A percentile compares a stretch with the other conserved stretches of the same genome.
Conservation (phyloP, 2,797 vertebrate species). For the Melanitta fusca region DNA sequence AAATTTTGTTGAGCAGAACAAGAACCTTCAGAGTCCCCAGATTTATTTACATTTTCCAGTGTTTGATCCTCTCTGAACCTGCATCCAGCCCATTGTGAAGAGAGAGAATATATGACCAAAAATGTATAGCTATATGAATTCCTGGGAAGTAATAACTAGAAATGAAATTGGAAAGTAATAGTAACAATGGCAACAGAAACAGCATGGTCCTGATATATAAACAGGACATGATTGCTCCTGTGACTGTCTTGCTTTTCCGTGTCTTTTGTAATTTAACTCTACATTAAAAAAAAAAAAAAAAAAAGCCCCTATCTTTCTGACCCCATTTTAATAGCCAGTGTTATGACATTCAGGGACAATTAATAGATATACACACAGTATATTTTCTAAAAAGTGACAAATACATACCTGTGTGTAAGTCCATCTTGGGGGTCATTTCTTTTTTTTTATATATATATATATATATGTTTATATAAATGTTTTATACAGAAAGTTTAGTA, state of each 20-base stretch:
- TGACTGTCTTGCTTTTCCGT: background rate
- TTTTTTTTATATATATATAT: conserved; percentile 50
- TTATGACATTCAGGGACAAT: conserved; percentile 42
- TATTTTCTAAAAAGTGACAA: conserved; percentile 26
- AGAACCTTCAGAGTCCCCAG: background rate
- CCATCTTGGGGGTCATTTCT: background rate
- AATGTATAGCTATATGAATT: background rate
- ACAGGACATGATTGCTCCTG: background rate
- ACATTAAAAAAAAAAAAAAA: background rate
- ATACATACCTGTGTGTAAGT: background rate
- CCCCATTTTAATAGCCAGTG: background rate
- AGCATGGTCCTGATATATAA: background rate
- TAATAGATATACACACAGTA: background rate
- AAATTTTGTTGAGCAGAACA: background rate
- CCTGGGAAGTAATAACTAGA: conserved; percentile 24
- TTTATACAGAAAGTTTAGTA: conserved; percentile 64
- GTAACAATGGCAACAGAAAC: background rate
- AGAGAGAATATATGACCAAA: background rate
- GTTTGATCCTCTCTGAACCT: background rate
- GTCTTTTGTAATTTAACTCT: background rate
- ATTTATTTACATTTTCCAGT: background rate
- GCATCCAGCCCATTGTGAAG: background rate
- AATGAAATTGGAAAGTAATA: background rate
- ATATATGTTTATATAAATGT: conserved; percentile 65
- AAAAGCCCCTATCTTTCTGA: background rate